These are phyloP conservation scores for Rhinoderma darwinii DNA, from an alignment of 2,113 vertebrate genomes.

Conservation along the genomic window DNA sequence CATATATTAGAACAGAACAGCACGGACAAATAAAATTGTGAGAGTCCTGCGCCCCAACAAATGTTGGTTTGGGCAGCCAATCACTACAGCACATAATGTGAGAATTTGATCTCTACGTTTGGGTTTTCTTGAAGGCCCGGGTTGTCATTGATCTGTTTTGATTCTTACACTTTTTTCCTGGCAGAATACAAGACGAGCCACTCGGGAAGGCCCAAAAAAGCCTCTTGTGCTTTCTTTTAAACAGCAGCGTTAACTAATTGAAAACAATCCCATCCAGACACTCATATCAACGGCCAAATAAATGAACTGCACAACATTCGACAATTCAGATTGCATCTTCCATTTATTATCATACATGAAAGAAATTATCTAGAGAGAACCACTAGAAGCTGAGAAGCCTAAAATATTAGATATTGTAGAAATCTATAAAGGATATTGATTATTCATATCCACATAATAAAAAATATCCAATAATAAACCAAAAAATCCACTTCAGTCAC, in stretches of 20 bases:
- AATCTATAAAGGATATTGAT: not conserved
- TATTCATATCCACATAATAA: not conserved
- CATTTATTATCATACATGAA: not conserved
- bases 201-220: conserved; percentile 40
- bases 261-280: conserved; percentile 28
- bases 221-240: conserved; percentile 50
- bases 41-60: not conserved
- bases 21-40: not conserved
- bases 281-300: conserved; percentile 16
- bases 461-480: not conserved
- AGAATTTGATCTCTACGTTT: conserved; percentile 35
- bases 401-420: not conserved
- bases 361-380: not conserved
- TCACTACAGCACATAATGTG: not conserved
- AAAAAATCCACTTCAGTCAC: not conserved
- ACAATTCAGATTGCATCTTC: not conserved
- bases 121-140: conserved; percentile 26
- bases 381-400: not conserved
- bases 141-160: conserved; percentile 56
- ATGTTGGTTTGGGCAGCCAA: not conserved
- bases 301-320: not conserved
- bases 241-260: conserved; percentile 30
- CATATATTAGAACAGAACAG: too few species aligned
- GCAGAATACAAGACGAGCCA: conserved; percentile 41
- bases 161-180: conserved; percentile 49